Base-by-base conservation (phyloP, 2,888 invertebrate genomes). In the Leucania comma region DNA sequence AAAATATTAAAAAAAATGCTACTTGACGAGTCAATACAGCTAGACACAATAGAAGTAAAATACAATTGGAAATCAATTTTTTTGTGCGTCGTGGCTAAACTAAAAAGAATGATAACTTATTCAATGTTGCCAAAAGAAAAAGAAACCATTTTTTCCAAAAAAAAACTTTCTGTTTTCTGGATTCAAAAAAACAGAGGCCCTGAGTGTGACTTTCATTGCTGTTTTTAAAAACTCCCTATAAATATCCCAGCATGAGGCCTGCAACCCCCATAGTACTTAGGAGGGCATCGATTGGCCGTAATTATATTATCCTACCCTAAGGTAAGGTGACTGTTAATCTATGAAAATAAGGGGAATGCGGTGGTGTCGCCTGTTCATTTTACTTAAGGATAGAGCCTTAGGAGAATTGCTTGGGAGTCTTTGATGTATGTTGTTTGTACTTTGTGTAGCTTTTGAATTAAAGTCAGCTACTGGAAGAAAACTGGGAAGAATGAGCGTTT, bases 221-320 rank as follows among this genome's bases (percentile, higher is more conserved):
- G 71, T 83, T 74, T 79, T 78, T 82, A 58, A 75, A 79, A 80
- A 76, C 72, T 83, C 75, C 84, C 86, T 87, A 92, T 93, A 91
- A 92, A 93, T 89, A 91, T 91, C 91, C 81, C 93, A 91, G 93
- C 92, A 87, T 89, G 93, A 84, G 88, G 87, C 81, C 89, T 81
- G 69, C 82, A 87, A 86, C 89, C 87, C 86, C 53, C 53, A 50
- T 81, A 77, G 86, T 87, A 71, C 92, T 89, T 82, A 90, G 93
- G 91, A 91, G 88, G 87, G 85, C 93, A 93, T 93, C 93, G 94
- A 94, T 94, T 93, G 93, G 87, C 87, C 82, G 88, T 94, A 94
- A 94, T 94, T 93, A 91, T 91, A 93, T 94, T 94, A 94, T 89
- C 87, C 87, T 87, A 90, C 93, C 94, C 91, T 81, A 87, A 88